Evolutionary conservation across 35 echinoderm and acorn worm genomes (phyloP).

Genomic region (Ptychodera flava): DNA sequence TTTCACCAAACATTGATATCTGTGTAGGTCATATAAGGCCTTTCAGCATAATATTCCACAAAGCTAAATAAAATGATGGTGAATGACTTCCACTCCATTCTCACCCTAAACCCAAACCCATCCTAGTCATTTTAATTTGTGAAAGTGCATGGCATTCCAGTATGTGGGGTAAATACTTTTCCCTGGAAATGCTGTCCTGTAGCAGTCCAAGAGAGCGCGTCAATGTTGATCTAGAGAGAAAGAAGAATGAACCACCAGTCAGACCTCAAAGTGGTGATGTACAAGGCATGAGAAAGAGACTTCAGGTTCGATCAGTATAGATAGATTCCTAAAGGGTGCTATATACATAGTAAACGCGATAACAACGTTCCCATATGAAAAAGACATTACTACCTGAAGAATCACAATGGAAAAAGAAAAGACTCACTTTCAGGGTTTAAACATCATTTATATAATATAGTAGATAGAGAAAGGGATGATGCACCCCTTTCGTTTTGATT

Average conservation of each 20-base stretch:
- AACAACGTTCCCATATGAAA: background rate
- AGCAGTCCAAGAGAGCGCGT: no score
- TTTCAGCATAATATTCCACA: no score
- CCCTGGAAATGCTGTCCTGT: no score
- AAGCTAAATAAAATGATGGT: no score
- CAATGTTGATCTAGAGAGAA: no score
- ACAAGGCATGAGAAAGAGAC: constrained; percentile 15
- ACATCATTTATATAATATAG: background rate
- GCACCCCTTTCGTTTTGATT: background rate
- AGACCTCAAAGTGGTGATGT: background rate
- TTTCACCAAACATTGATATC: no score
- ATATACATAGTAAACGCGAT: background rate
- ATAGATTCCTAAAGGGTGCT: constrained; percentile 17
- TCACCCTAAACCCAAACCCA: no score
- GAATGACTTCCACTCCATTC: no score
- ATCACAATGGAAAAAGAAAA: background rate
- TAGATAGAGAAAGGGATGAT: background rate
- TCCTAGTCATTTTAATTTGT: no score
- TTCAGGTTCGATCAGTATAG: constrained; percentile 23
- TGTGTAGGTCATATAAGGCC: no score
- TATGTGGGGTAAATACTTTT: no score
- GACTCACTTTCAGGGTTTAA: background rate
- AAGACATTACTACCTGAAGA: background rate
- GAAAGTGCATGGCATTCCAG: no score
- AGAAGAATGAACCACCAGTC: background rate